A percentile compares a stretch with the other conserved stretches of the same genome.
Conservation (phyloP, 1,140 invertebrate species). For the Papilio polyxenes region DNA sequence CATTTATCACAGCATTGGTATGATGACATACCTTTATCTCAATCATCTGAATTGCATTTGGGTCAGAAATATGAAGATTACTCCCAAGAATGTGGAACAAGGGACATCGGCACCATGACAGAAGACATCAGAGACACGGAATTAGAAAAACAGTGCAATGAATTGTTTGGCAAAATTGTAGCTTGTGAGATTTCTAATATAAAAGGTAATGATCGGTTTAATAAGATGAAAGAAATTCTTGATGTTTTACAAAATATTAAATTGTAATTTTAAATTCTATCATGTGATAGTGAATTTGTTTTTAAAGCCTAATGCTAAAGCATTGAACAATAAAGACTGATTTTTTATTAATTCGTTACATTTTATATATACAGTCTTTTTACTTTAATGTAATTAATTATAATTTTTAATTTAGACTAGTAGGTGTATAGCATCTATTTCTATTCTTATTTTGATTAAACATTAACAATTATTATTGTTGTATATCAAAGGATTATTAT, state of each 20-base stretch:
- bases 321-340: neutral
- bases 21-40: too few relatives aligned
- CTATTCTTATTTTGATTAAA: too few relatives aligned
- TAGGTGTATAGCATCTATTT: too few relatives aligned
- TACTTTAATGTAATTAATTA: too few relatives aligned
- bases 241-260: conserved; percentile 12
- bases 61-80: too few relatives aligned
- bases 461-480: too few relatives aligned
- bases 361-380: too few relatives aligned
- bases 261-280: neutral
- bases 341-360: too few relatives aligned
- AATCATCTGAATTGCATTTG: neutral
- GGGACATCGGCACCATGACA: conserved; percentile 21
- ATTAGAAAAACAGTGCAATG: conserved; percentile 7
- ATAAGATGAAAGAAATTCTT: conserved; percentile 33
- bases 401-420: too few relatives aligned
- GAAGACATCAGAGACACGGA: neutral
- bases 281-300: neutral
- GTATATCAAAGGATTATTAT: too few relatives aligned
- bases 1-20: too few relatives aligned
- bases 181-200: conserved; percentile 26
- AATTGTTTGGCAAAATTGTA: conserved; percentile 5
- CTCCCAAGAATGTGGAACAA: neutral
- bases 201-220: neutral
- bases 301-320: neutral